Conservation (phyloP, 2,888 invertebrate species). For the Mesorhabditis sp. region DNA sequence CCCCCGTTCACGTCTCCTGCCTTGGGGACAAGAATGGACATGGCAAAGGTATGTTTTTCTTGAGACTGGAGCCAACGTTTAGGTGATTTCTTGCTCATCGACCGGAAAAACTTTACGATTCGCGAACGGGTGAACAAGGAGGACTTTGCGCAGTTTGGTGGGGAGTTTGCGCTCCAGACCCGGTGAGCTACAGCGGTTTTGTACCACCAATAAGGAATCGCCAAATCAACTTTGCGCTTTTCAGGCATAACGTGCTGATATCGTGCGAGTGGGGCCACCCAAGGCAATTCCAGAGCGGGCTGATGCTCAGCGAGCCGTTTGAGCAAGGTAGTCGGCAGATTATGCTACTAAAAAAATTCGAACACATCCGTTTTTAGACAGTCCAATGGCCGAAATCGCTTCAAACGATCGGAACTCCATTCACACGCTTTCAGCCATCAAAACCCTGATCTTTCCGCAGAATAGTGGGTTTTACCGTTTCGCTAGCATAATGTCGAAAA, state of each 20-base stretch:
- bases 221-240: conserved; percentile 57
- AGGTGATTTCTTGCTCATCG: conserved; percentile 79
- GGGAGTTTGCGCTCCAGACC: conserved; percentile 31
- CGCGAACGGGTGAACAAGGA: conserved; percentile 18
- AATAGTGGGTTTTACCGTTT: not conserved
- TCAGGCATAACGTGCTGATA: conserved; percentile 82
- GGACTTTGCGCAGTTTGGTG: conserved; percentile 30
- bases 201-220: too few relatives aligned
- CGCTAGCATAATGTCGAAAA: too few relatives aligned
- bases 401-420: not conserved
- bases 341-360: not conserved
- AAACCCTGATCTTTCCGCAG: not conserved
- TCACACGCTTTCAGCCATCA: not conserved
- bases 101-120: conserved; percentile 69
- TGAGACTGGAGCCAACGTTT: conserved; percentile 5
- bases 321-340: conserved; percentile 20
- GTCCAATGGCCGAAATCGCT: not conserved
- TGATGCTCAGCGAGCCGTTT: conserved; percentile 17
- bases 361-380: not conserved
- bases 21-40: conserved; percentile 83
- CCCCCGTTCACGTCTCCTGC: conserved; percentile 78
- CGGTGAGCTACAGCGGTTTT: not conserved
- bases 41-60: conserved; percentile 68
- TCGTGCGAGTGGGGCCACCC: conserved; percentile 92
- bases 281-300: conserved; percentile 53